Conservation (phyloP, 2,797 vertebrate species). For the Melanitta fusca region DNA sequence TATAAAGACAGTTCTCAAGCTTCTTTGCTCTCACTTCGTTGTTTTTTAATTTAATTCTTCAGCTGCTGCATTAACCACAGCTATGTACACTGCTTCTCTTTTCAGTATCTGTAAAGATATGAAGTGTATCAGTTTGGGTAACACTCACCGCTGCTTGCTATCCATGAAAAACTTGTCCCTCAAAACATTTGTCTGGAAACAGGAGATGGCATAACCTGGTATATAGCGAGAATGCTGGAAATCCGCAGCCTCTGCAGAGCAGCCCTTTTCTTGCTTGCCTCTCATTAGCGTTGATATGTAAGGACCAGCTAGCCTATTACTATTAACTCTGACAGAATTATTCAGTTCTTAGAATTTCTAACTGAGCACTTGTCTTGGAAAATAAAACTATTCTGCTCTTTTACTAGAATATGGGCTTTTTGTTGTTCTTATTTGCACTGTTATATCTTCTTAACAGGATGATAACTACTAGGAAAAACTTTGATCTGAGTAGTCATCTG, state of each 20-base stretch:
- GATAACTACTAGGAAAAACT: slow-evolving; percentile 14
- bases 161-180: background rate
- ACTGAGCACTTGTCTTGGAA: background rate
- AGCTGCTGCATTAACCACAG: background rate
- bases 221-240: background rate
- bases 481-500: slow-evolving; percentile 32
- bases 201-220: background rate
- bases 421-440: background rate
- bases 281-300: background rate
- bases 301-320: background rate
- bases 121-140: background rate
- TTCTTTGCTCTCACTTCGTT: background rate
- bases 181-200: background rate
- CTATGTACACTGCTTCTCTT: background rate
- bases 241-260: background rate
- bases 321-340: background rate
- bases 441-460: background rate
- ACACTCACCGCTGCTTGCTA: background rate
- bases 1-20: background rate
- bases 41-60: background rate
- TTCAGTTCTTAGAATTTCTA: background rate
- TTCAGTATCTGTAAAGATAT: background rate
- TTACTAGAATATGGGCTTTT: background rate
- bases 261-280: background rate
- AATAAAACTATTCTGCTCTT: background rate